phyloP scores from a whole-genome alignment of 2,888 invertebrate species.

The Leptodirus hochenwartii region DNA sequence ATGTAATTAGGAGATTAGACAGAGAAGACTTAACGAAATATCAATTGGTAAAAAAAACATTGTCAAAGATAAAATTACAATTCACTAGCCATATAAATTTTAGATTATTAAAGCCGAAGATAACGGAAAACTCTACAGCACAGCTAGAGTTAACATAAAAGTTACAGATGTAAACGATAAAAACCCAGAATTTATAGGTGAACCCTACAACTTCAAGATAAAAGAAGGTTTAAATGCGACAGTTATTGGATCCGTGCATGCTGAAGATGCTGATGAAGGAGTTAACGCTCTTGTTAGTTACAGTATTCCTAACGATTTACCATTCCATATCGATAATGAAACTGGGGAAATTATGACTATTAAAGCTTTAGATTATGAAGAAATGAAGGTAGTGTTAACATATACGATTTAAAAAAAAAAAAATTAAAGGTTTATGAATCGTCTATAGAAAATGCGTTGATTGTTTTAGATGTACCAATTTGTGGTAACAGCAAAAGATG shows the following conservation, averaged over 20 bases:
- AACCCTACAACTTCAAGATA: constrained; percentile 66
- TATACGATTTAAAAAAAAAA: constrained; percentile 1
- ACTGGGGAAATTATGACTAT: constrained; percentile 65
- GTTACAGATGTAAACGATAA: constrained; percentile 87
- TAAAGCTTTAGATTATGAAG: constrained; percentile 63
- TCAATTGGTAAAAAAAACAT: constrained; percentile 43
- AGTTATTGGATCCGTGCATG: constrained; percentile 63
- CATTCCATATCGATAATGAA: constrained; percentile 59
- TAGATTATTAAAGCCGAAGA: constrained; percentile 74
- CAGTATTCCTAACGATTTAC: constrained; percentile 57
- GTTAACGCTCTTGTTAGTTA: constrained; percentile 68
- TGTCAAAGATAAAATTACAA: constrained; percentile 1
- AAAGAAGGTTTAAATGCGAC: constrained; percentile 48
- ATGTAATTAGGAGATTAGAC: constrained; percentile 68
- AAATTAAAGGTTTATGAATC: neutral
- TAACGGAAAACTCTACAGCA: constrained; percentile 61
- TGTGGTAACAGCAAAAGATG: constrained; percentile 78
- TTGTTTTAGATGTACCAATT: constrained; percentile 51
- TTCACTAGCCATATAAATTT: constrained; percentile 12
- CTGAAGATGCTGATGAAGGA: constrained; percentile 72
- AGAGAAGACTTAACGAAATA: constrained; percentile 79
- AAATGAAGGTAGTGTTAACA: constrained; percentile 44
- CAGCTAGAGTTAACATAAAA: constrained; percentile 71
- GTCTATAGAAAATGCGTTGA: constrained; percentile 2
- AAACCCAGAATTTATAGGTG: constrained; percentile 70